Evolutionary conservation across 2,113 vertebrate species (phyloP).

Genomic region (Amphiprion ocellaris): DNA sequence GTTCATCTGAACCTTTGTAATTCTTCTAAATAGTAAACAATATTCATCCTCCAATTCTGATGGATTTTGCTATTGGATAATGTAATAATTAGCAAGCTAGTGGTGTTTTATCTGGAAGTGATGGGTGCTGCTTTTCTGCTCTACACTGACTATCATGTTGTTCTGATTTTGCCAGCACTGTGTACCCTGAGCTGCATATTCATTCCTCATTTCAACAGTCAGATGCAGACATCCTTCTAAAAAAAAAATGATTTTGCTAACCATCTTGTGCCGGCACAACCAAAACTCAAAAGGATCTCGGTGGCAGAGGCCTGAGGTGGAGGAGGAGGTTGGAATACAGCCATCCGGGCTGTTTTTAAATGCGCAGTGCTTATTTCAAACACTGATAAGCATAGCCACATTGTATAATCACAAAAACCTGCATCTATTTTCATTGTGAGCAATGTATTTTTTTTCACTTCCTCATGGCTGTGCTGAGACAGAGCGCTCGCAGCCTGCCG

Average conservation of each 20-base stretch:
- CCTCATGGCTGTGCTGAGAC: conserved; percentile 54
- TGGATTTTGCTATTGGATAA: neutral
- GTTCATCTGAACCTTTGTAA: neutral
- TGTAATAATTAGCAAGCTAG: neutral
- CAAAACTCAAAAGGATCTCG: conserved; percentile 35
- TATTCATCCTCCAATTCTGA: neutral
- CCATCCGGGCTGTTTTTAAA: conserved; percentile 47
- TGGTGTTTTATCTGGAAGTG: conserved; percentile 1
- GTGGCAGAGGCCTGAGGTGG: neutral
- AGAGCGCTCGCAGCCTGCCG: conserved; percentile 61
- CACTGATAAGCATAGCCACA: conserved; percentile 66
- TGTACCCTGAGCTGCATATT: neutral
- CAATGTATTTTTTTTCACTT: conserved; percentile 18
- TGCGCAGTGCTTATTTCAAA: conserved; percentile 58
- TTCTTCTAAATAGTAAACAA: neutral
- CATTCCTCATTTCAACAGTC: neutral
- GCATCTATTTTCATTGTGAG: conserved; percentile 67
- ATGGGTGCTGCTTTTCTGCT: neutral
- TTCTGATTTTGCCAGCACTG: neutral
- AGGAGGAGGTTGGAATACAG: neutral
- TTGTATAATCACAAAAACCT: conserved; percentile 74
- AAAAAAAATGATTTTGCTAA: conserved; percentile 9
- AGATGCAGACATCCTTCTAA: neutral
- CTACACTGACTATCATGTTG: conserved; percentile 1
- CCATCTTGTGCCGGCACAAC: conserved; percentile 22